Percentiles rank a stretch among this genome's conserved stretches.
Conservation (phyloP, 2,797 vertebrate species). For the Cuniculus paca region DNA sequence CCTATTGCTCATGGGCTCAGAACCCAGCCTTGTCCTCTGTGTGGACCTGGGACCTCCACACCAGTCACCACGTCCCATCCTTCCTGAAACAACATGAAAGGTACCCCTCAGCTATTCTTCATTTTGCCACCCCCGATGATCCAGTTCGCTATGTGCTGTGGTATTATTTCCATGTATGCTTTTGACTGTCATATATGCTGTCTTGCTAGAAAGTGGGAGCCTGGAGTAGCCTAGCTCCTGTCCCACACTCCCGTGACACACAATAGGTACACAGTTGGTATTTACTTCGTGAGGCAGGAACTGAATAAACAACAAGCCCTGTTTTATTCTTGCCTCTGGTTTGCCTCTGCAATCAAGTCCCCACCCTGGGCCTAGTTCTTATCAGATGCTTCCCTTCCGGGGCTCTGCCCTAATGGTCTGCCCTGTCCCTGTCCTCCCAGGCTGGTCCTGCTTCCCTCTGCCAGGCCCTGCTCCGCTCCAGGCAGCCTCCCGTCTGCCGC, state of each 20-base stretch:
- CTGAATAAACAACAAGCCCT: background rate
- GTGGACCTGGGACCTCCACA: background rate
- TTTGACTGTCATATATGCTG: background rate
- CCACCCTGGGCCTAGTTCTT: background rate
- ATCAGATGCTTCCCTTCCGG: background rate
- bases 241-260: background rate
- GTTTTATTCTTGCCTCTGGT: slow-evolving; percentile 12
- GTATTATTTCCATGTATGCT: no score
- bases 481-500: background rate
- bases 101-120: no score
- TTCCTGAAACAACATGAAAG: background rate
- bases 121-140: accelerated
- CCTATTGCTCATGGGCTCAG: background rate
- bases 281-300: background rate
- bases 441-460: background rate
- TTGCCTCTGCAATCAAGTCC: slow-evolving; percentile 19
- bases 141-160: background rate
- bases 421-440: background rate
- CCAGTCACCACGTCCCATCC: background rate
- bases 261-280: background rate
- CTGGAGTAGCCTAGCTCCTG: background rate
- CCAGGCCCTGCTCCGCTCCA: background rate
- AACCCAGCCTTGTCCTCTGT: background rate
- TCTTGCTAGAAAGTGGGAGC: background rate
- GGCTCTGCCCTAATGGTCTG: slow-evolving; percentile 18